Evolutionary conservation across 2,888 invertebrate species (phyloP).

Genomic region (Geophilus truncorum): DNA sequence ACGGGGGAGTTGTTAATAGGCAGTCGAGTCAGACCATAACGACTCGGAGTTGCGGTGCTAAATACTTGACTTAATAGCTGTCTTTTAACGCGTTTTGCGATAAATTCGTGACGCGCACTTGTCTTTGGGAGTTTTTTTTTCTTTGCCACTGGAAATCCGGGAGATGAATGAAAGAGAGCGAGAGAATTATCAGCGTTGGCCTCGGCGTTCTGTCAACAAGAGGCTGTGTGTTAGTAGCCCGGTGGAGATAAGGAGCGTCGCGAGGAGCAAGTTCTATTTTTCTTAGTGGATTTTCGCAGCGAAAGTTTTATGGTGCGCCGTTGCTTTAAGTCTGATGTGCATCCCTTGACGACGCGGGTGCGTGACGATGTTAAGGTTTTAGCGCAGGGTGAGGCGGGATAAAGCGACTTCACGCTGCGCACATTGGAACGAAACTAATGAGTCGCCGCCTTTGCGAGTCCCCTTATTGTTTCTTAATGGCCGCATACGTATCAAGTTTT

Average conservation of each 20-base stretch:
- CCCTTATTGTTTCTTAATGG: neutral
- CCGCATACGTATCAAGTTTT: neutral
- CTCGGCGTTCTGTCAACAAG: neutral
- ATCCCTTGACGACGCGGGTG: neutral
- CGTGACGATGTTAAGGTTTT: neutral
- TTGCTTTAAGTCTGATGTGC: neutral
- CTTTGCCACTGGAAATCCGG: conserved; percentile 1
- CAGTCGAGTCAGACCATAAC: neutral
- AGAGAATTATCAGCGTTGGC: neutral
- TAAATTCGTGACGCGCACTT: neutral
- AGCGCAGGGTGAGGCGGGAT: neutral
- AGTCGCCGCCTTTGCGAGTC: neutral
- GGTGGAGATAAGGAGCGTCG: neutral
- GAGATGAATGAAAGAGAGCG: neutral
- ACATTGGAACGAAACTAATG: neutral
- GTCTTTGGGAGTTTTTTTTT: neutral
- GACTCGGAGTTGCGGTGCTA: too few relatives aligned
- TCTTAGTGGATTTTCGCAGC: neutral
- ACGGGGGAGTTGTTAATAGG: neutral
- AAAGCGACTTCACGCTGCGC: neutral
- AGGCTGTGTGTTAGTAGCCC: neutral
- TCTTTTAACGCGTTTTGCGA: neutral
- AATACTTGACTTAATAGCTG: neutral
- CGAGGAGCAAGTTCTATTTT: neutral
- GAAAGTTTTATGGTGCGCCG: neutral